Evolutionary conservation across 1,140 invertebrate species (phyloP).

Genomic region (Psix sp.): DNA sequence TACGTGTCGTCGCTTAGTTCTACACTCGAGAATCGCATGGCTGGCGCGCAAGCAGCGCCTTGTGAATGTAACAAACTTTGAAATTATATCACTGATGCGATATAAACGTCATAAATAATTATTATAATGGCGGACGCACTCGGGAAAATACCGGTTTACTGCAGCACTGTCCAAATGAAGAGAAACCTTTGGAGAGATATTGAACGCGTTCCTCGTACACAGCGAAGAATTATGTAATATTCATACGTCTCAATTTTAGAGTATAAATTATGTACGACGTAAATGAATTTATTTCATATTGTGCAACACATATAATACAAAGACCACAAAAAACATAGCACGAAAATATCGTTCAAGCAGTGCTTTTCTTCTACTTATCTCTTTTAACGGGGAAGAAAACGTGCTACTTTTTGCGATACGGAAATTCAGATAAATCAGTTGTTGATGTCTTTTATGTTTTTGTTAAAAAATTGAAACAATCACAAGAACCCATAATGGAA

Average conservation of each 20-base stretch:
- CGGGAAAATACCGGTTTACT: slow-evolving; percentile 59
- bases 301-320: too few relatives aligned
- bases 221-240: slow-evolving; percentile 57
- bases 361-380: too few relatives aligned
- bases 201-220: slow-evolving; percentile 47
- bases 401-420: too few relatives aligned
- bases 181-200: slow-evolving; percentile 61
- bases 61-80: slow-evolving; percentile 68
- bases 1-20: slow-evolving; percentile 55
- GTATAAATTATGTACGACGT: slow-evolving; percentile 43
- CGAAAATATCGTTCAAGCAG: too few relatives aligned
- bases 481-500: too few relatives aligned
- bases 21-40: slow-evolving; percentile 52
- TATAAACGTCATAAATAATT: slow-evolving; percentile 73
- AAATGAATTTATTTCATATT: slow-evolving; percentile 47
- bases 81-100: slow-evolving; percentile 73
- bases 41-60: slow-evolving; percentile 48
- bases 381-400: too few relatives aligned
- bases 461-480: too few relatives aligned
- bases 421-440: too few relatives aligned
- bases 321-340: too few relatives aligned
- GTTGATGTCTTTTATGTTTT: too few relatives aligned
- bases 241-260: slow-evolving; percentile 56
- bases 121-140: slow-evolving; percentile 68
- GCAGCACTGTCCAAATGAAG: slow-evolving; percentile 59